Evolutionary conservation across 2,797 vertebrate species (phyloP).

Genomic region (Pteropus rufus): DNA sequence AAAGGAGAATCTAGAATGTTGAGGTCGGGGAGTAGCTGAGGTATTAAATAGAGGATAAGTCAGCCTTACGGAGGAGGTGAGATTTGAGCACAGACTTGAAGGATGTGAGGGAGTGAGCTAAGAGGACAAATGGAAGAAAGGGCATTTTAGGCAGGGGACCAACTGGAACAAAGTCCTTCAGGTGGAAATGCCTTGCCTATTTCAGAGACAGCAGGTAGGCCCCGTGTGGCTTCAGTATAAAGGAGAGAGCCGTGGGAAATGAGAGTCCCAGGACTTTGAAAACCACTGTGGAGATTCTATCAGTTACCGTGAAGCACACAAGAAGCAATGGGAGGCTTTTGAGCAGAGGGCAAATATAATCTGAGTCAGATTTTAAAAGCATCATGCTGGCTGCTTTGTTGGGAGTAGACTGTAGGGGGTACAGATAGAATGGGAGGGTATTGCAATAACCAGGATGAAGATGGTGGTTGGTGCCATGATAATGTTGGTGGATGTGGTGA

Average conservation of each 20-base stretch:
- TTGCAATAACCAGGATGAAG: not conserved
- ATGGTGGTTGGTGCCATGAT: no score
- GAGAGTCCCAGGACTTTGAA: not conserved
- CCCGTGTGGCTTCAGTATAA: not conserved
- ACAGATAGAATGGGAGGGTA: not conserved
- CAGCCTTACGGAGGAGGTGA: not conserved
- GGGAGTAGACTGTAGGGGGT: not conserved
- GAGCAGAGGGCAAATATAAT: no score
- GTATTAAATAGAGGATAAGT: not conserved
- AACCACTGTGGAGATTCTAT: not conserved
- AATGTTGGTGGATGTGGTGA: not conserved
- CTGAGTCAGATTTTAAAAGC: not conserved
- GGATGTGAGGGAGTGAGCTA: not conserved
- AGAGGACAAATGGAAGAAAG: not conserved
- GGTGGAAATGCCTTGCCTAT: not conserved
- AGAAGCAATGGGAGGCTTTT: not conserved
- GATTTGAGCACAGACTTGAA: not conserved
- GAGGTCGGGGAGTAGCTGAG: not conserved
- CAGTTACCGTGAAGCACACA: not conserved
- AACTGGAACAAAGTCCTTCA: not conserved
- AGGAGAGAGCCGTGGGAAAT: not conserved
- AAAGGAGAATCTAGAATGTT: not conserved
- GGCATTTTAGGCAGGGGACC: not conserved
- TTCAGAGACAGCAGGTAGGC: not conserved
- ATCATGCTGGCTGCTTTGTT: not conserved